phyloP scores from a whole-genome alignment of 2,797 vertebrate genomes.

The Myotis planiceps region DNA sequence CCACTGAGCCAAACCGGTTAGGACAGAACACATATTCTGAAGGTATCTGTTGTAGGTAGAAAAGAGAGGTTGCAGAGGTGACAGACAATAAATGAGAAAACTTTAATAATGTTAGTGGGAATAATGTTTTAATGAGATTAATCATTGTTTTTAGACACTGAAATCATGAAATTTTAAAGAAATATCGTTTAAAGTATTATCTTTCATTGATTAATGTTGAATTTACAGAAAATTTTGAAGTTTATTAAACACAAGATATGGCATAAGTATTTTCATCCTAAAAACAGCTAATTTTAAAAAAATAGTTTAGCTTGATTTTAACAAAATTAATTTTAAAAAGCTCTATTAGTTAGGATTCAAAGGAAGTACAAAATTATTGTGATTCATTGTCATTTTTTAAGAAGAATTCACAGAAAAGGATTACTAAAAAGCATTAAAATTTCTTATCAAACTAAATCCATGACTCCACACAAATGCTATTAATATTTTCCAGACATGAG shows the following conservation, averaged over 20 bases:
- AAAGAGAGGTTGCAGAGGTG: background rate
- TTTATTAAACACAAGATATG: background rate
- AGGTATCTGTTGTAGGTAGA: fast-evolving
- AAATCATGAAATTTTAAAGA: background rate
- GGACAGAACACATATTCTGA: background rate
- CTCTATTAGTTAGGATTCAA: background rate
- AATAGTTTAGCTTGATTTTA: background rate
- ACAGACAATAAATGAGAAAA: background rate
- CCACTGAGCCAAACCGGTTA: too few species aligned
- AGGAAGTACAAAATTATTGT: background rate
- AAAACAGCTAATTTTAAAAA: background rate
- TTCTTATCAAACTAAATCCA: background rate
- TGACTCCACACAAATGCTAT: background rate
- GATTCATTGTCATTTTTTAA: background rate
- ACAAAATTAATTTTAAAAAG: background rate
- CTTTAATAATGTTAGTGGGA: background rate
- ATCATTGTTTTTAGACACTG: background rate
- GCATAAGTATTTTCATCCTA: background rate
- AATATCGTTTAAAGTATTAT: background rate
- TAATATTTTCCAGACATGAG: background rate
- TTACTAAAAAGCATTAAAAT: background rate
- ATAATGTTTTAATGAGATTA: background rate
- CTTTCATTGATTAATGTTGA: background rate
- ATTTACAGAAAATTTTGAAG: background rate
- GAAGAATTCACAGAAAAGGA: background rate